Conservation (phyloP, 1,140 invertebrate genomes). For the Stegodyphus dumicola region DNA sequence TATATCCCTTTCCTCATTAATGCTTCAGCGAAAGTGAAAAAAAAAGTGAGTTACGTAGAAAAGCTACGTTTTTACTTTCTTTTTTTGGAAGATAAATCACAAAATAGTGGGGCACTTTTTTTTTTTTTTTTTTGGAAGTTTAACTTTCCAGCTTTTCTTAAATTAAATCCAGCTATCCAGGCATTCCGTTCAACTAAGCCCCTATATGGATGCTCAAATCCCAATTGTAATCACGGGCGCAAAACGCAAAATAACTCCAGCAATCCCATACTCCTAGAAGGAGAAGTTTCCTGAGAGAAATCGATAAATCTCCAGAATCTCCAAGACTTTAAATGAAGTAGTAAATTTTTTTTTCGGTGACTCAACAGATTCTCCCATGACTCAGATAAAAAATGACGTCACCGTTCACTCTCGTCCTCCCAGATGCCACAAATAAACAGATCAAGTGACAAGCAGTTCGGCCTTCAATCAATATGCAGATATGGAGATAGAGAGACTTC, state of each 20-base stretch:
- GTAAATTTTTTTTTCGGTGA: slow-evolving; percentile 24
- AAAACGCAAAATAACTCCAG: background rate
- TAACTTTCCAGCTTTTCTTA: slow-evolving; percentile 14
- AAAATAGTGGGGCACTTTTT: no score
- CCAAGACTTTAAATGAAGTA: slow-evolving; percentile 19
- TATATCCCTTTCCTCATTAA: no score
- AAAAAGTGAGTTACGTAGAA: no score
- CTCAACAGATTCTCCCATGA: slow-evolving; percentile 15
- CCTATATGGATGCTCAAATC: slow-evolving; percentile 22
- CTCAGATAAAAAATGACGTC: slow-evolving; percentile 14
- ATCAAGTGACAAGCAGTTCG: slow-evolving; percentile 7
- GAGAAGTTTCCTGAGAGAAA: slow-evolving; percentile 11
- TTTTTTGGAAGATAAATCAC: no score
- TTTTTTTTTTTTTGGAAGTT: background rate
- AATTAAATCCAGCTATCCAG: slow-evolving; percentile 39
- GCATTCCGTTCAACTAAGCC: slow-evolving; percentile 17
- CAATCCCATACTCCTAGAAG: slow-evolving; percentile 3
- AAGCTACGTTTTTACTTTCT: no score
- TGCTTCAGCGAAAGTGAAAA: no score
- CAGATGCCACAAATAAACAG: background rate
- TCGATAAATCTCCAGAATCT: no score
- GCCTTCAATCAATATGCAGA: background rate
- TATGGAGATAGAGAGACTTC: slow-evolving; percentile 4
- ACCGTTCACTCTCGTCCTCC: background rate
- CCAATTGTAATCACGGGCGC: slow-evolving; percentile 32